phyloP scores from a whole-genome alignment of 2,113 vertebrate species.

The Corvus cornix region DNA sequence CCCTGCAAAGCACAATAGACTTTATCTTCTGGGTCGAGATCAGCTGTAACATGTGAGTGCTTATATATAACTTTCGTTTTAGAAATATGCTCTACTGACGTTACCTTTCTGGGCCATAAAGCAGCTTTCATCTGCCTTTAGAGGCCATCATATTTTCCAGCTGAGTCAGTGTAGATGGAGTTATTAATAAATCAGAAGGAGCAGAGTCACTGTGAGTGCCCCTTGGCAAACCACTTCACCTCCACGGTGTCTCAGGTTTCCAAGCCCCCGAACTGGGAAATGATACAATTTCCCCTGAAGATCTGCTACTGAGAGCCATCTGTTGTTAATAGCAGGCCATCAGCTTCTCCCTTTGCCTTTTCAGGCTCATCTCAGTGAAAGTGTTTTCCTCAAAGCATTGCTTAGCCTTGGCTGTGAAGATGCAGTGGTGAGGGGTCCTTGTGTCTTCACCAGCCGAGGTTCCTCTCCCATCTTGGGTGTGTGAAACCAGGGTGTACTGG shows the following conservation, averaged over 20 bases:
- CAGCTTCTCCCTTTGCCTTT: neutral
- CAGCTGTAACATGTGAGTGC: neutral
- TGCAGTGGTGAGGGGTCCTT: neutral
- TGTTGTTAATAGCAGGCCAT: neutral
- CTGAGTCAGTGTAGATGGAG: neutral
- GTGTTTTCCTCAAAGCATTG: neutral
- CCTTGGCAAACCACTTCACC: conserved; percentile 12
- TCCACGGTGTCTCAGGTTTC: neutral
- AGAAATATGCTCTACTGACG: neutral
- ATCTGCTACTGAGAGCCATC: neutral
- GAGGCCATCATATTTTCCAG: neutral
- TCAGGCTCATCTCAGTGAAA: neutral
- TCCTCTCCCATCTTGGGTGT: neutral
- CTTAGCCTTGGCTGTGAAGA: neutral
- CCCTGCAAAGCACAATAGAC: neutral
- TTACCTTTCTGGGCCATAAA: neutral
- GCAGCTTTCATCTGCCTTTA: neutral
- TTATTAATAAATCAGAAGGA: conserved; percentile 31
- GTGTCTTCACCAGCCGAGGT: neutral
- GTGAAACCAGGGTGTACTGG: neutral
- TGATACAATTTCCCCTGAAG: neutral
- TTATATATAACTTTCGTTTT: neutral
- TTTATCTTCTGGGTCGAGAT: neutral
- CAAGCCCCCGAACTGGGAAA: neutral
- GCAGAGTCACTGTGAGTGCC: neutral